Conservation (phyloP, 2,888 invertebrate species). For the Micropterix aruncella region DNA sequence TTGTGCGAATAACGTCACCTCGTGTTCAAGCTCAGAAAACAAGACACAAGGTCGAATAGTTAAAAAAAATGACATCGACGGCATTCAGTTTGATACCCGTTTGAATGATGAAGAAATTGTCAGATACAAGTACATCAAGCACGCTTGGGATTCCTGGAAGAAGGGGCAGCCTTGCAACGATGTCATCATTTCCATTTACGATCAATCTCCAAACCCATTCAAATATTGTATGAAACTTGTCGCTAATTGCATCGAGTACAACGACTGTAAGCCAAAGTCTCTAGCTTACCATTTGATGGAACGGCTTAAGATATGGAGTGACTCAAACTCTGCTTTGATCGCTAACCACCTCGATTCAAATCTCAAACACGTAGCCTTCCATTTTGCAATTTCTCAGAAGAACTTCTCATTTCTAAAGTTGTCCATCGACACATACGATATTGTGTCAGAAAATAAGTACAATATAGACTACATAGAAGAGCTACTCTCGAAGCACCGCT, state of each 20-base stretch:
- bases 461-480: constrained; percentile 24
- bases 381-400: constrained; percentile 53
- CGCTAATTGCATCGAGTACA: constrained; percentile 46
- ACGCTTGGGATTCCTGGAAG: constrained; percentile 37
- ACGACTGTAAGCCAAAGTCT: constrained; percentile 45
- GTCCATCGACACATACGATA: constrained; percentile 48
- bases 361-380: constrained; percentile 58
- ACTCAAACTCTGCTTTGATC: background rate
- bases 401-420: constrained; percentile 46
- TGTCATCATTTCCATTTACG: constrained; percentile 33
- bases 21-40: no score
- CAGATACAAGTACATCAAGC: constrained; percentile 31
- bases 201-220: constrained; percentile 41
- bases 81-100: background rate
- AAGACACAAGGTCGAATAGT: no score
- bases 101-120: background rate
- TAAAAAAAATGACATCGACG: no score
- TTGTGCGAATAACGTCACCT: no score
- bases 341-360: constrained; percentile 21
- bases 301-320: constrained; percentile 35
- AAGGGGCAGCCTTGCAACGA: constrained; percentile 36
- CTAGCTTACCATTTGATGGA: constrained; percentile 49
- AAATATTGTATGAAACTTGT: constrained; percentile 41
- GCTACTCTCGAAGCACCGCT: constrained; percentile 39
- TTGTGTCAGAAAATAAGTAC: constrained; percentile 42